These are phyloP conservation scores for Cheilosia soror DNA, from an alignment of 2,888 invertebrate species.

Conservation along the genomic window DNA sequence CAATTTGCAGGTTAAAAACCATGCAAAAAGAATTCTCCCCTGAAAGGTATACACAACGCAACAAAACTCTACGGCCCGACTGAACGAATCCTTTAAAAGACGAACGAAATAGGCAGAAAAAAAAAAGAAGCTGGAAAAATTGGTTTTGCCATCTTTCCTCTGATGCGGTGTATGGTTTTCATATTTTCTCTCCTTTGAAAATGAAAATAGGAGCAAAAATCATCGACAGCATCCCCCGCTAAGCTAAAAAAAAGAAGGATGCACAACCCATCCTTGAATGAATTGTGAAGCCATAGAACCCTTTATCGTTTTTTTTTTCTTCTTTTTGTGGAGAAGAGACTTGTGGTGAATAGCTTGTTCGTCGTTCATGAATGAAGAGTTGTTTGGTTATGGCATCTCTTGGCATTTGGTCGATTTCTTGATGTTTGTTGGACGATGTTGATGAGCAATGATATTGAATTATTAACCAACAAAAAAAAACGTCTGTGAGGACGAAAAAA, in stretches of 20 bases:
- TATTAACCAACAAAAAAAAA: conserved; percentile 39
- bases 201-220: conserved; percentile 3
- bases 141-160: conserved; percentile 43
- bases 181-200: conserved; percentile 45
- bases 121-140: conserved; percentile 27
- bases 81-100: conserved; percentile 61
- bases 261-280: conserved; percentile 56
- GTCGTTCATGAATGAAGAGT: conserved; percentile 45
- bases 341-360: conserved; percentile 29
- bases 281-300: conserved; percentile 46
- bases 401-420: conserved; percentile 53
- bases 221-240: conserved; percentile 13
- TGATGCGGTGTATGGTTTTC: conserved; percentile 51
- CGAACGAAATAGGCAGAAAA: conserved; percentile 10
- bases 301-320: conserved; percentile 28
- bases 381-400: conserved; percentile 37
- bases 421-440: conserved; percentile 34
- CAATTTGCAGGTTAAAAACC: conserved; percentile 58
- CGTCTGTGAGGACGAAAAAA: neutral
- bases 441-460: conserved; percentile 58
- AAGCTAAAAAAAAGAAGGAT: neutral
- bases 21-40: conserved; percentile 16
- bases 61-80: conserved; percentile 6
- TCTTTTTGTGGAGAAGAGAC: conserved; percentile 17
- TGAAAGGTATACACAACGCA: conserved; percentile 14